These are phyloP conservation scores for Parnassius mnemosyne DNA, from an alignment of 2,888 invertebrate species.

Conservation along the genomic window DNA sequence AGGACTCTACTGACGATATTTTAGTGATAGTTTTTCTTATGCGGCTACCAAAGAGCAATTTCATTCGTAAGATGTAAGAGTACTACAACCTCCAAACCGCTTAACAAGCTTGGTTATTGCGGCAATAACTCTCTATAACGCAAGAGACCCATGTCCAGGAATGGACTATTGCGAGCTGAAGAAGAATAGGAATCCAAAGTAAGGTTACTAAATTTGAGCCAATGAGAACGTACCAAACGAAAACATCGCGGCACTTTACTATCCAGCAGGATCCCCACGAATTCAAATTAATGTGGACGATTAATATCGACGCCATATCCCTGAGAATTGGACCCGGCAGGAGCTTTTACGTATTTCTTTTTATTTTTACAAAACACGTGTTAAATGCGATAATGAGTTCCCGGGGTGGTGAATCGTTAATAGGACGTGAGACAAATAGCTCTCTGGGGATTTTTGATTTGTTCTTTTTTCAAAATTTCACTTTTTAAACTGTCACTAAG, in stretches of 20 bases:
- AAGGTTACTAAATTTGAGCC: too few relatives aligned
- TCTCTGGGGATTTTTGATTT: slow-evolving; percentile 32
- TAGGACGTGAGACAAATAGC: slow-evolving; percentile 61
- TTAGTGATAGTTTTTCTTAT: too few relatives aligned
- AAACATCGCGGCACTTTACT: slow-evolving; percentile 20
- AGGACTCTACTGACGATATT: too few relatives aligned
- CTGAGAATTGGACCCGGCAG: slow-evolving; percentile 44
- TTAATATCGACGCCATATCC: slow-evolving; percentile 44
- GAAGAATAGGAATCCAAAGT: too few relatives aligned
- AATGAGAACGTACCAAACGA: neutral
- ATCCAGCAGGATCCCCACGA: slow-evolving; percentile 31
- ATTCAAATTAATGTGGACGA: slow-evolving; percentile 49
- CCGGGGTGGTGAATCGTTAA: slow-evolving; percentile 53
- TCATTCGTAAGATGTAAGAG: too few relatives aligned
- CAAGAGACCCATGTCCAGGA: too few relatives aligned
- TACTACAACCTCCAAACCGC: too few relatives aligned
- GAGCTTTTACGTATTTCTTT: slow-evolving; percentile 30
- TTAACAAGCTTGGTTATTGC: too few relatives aligned
- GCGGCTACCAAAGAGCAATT: too few relatives aligned
- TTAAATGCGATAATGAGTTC: slow-evolving; percentile 56
- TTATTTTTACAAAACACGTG: slow-evolving; percentile 55
- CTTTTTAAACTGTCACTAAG: slow-evolving; percentile 29
- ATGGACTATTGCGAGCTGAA: too few relatives aligned
- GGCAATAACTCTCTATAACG: too few relatives aligned
- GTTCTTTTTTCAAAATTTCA: slow-evolving; percentile 29